These are phyloP conservation scores for Apoderus coryli DNA, from an alignment of 2,888 invertebrate species.

Conservation along the genomic window DNA sequence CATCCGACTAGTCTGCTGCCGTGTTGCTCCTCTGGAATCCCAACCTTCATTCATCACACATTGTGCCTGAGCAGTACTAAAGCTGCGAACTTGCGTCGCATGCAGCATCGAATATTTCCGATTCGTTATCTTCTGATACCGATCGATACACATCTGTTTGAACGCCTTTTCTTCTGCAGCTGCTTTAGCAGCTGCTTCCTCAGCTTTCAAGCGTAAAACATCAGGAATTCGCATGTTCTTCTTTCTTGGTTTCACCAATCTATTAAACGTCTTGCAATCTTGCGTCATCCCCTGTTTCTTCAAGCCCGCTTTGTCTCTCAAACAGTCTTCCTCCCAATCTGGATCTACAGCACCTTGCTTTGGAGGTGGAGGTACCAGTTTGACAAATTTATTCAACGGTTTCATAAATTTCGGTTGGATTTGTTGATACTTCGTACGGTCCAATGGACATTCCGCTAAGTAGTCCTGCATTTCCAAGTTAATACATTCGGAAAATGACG, in stretches of 20 bases:
- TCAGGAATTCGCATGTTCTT: too few relatives aligned
- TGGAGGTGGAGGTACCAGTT: constrained; percentile 18
- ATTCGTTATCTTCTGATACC: too few relatives aligned
- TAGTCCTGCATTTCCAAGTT: constrained; percentile 18
- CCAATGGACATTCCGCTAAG: constrained; percentile 20
- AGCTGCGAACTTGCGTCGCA: too few relatives aligned
- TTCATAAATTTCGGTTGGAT: constrained; percentile 21
- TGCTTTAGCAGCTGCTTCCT: too few relatives aligned
- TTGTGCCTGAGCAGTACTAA: too few relatives aligned
- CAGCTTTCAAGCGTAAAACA: too few relatives aligned
- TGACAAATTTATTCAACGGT: constrained; percentile 4
- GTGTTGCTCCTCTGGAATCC: not conserved
- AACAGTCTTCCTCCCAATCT: constrained; percentile 19
- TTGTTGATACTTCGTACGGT: constrained; percentile 13
- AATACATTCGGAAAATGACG: constrained; percentile 20
- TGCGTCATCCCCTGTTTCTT: constrained; percentile 17
- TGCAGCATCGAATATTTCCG: too few relatives aligned
- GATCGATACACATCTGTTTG: too few relatives aligned
- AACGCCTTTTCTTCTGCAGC: too few relatives aligned
- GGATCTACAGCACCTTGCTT: constrained; percentile 17
- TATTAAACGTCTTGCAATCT: constrained; percentile 18
- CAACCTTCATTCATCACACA: too few relatives aligned
- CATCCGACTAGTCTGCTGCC: not conserved
- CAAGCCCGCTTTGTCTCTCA: constrained; percentile 18
- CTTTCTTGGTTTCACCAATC: constrained; percentile 16